phyloP scores from a whole-genome alignment of 35 echinoderm and acorn worm species.

The Strongylocentrotus purpuratus region DNA sequence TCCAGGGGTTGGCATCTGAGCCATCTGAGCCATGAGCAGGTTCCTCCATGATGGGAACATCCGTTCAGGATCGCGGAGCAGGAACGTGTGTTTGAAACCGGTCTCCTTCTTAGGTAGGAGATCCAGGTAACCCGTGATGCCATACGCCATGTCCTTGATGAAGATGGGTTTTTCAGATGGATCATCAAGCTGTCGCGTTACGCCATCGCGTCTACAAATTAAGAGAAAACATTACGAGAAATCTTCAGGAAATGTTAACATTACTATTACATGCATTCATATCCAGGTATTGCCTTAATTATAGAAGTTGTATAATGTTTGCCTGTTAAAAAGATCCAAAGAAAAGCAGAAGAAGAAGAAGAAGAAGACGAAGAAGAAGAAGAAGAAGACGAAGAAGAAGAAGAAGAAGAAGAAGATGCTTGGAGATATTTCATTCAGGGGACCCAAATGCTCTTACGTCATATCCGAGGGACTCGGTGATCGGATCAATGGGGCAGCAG shows the following conservation, averaged over 20 bases:
- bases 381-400: too few relatives aligned
- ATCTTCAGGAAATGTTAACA: neutral
- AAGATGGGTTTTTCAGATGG: slow-evolving; percentile 45
- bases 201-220: slow-evolving; percentile 4
- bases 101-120: neutral
- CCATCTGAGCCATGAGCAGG: neutral
- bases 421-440: too few relatives aligned
- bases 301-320: neutral
- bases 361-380: too few relatives aligned
- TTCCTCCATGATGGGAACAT: slow-evolving; percentile 60
- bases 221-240: neutral
- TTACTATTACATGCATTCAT: neutral
- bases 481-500: too few relatives aligned
- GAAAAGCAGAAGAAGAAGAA: too few relatives aligned
- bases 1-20: neutral
- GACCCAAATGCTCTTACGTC: too few relatives aligned
- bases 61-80: slow-evolving; percentile 58
- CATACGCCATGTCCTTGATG: slow-evolving; percentile 72
- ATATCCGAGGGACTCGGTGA: too few relatives aligned
- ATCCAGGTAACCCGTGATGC: slow-evolving; percentile 27
- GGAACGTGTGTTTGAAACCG: slow-evolving; percentile 60
- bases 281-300: neutral
- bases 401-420: too few relatives aligned
- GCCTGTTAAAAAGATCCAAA: too few relatives aligned
- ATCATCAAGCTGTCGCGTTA: neutral